Evolutionary conservation across 2,113 vertebrate species (phyloP), one percentile per base, ranked within the genome.

Genomic region (Passer montanus): DNA sequence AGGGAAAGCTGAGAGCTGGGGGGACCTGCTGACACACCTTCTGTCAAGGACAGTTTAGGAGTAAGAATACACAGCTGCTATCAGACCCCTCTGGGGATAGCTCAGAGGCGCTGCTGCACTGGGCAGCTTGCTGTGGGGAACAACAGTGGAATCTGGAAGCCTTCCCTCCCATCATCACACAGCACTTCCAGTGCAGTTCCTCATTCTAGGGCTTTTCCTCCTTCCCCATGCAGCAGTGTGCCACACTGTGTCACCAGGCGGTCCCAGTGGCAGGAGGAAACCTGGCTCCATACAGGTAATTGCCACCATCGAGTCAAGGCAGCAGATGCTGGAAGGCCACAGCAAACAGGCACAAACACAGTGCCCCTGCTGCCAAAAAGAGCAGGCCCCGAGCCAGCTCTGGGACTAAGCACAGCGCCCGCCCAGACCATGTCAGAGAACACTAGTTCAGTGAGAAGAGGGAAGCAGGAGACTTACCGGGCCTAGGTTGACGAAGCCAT

Each of bases 401-500:
- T 1, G 0, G 10, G n/a, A 26, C 64, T 6, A 10, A 79, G 63
- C 62, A 58, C 27, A 15, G 11, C 2, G 0, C 39, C 19, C 5
- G 5, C 24, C n/a, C 69, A 76, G 41, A 23, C 44, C 9, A 9
- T 0, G 2, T 15, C 30, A 14, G 27, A 30, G 37, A 53, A 58
- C 22, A 49, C 17, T 1, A 3, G 11, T 23, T 52, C 46, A 3
- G 4, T 0, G 2, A 53, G 55, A 24, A 84, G 22, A 73, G 5
- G 39, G 26, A 76, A 73, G 47, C 0, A 0, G 13, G 37, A 35
- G 12, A 98, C 99, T 98, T 96, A 99, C 99, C 96, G 97, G 97
- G 67, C 99, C 99, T 63, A 98, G 97, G 98, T 99, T 99, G 96
- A 98, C 96, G 96, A 99, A 99, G 75, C 99, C 99, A 94, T 99